Evolutionary conservation across 92 coral and sea anemone species (phyloP), one percentile per base, ranked within the genome.

Genomic region (Phenganax subtilis): DNA sequence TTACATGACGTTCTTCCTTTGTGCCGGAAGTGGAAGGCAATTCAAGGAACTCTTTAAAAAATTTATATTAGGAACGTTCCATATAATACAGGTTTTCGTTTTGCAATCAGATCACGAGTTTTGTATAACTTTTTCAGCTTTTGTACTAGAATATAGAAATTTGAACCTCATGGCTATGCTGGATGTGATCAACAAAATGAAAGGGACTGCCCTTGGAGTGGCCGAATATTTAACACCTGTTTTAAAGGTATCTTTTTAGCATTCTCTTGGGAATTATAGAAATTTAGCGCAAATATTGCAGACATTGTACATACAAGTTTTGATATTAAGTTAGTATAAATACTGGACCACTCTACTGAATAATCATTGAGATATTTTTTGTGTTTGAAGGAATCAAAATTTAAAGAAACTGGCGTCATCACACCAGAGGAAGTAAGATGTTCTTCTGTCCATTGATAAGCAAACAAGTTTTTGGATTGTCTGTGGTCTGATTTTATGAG

Each of bases 331-430:
- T 65, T 53, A 75, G 72, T 61, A 61, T 61, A 17, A 12, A 5
- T 12, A 61, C 25, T 61, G n/a, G 67, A 61, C 15, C 67, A 28
- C 67, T 28, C 20, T 61, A 5, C 67, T 61, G 25, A 44, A 9
- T 28, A 51, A 28, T 28, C 56, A 8, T 65, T n/a, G 51, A 56
- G 64, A 47, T 7, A 52, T 59, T 53, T 54, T 59, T 44, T 59
- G 54, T 72, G 60, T 71, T 71, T 74, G 16, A 54, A 96, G 99
- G 99, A 96, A 84, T 96, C 99, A 9, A 96, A 96, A 77, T 96
- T 96, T 85, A 92, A 96, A 73, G 99, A 96, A 86, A 96, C 99
- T 59, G 99, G 99, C 53, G 99, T 96, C 25, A 96, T 96, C 30
- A 96, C 99, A 14, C 99, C 99, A 5, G 99, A 96, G 52, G 99